A percentile compares a stretch with the other conserved stretches of the same genome.
phyloP scores from a whole-genome alignment of 2,797 vertebrate genomes.

The Ctenochaetus hawaiiensis region DNA sequence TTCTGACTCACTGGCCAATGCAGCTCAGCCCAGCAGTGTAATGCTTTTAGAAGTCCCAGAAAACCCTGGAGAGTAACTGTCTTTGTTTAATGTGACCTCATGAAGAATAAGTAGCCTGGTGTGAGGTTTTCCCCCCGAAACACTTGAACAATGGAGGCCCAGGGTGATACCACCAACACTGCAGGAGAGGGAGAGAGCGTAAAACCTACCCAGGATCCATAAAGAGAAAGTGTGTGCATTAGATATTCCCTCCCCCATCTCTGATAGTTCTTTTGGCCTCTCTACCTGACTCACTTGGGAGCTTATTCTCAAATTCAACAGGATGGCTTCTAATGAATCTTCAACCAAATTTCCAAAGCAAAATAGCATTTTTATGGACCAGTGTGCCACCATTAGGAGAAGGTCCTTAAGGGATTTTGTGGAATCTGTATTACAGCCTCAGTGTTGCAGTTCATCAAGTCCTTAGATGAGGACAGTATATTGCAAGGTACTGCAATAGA shows the following conservation, averaged over 20 bases:
- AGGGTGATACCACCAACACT: constrained; percentile 61
- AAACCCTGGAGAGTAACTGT: constrained; percentile 51
- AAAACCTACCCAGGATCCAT: constrained; percentile 35
- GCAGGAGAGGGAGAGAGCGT: constrained; percentile 25
- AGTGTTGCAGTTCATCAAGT: constrained; percentile 57
- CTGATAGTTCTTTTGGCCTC: constrained; percentile 38
- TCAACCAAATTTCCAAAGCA: constrained; percentile 72
- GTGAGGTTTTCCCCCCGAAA: constrained; percentile 56
- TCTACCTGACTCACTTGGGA: constrained; percentile 63
- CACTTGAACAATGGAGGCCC: constrained; percentile 55
- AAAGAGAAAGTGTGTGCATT: constrained; percentile 27
- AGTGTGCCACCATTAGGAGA: constrained; percentile 67
- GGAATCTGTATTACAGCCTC: constrained; percentile 54
- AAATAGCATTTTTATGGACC: constrained; percentile 77
- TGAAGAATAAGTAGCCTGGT: constrained; percentile 70
- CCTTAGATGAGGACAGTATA: constrained; percentile 38
- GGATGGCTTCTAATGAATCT: constrained; percentile 74
- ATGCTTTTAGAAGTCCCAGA: constrained; percentile 45
- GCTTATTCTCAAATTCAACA: constrained; percentile 72
- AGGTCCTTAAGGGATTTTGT: constrained; percentile 70
- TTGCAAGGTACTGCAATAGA: constrained; percentile 16
- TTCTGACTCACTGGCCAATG: constrained; percentile 19
- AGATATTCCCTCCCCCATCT: constrained; percentile 23
- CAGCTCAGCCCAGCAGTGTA: constrained; percentile 27
- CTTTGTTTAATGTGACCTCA: constrained; percentile 74